phyloP scores from a whole-genome alignment of 2,797 vertebrate genomes.

The Neoniphon sammara region DNA sequence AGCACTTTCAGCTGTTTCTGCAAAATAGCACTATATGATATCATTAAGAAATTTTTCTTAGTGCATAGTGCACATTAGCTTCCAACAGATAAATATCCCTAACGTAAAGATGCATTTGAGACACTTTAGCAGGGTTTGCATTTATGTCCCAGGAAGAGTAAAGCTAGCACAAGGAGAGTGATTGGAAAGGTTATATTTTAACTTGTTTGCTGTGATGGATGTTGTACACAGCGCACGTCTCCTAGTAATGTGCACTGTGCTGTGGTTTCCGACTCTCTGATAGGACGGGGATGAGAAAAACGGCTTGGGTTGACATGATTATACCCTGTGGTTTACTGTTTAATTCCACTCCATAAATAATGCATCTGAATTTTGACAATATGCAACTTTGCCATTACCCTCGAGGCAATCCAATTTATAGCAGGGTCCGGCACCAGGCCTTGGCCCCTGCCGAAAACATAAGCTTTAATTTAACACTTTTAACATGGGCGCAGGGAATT shows the following conservation, averaged over 20 bases:
- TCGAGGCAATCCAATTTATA: conserved; percentile 67
- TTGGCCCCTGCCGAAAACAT: conserved; percentile 55
- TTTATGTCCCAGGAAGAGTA: conserved; percentile 38
- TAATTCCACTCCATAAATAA: conserved; percentile 74
- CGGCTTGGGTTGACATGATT: conserved; percentile 58
- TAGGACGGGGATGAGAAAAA: conserved; percentile 40
- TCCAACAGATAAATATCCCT: conserved; percentile 38
- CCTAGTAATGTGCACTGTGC: neutral
- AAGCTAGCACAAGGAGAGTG: conserved; percentile 48
- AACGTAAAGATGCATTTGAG: conserved; percentile 57
- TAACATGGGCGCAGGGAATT: conserved; percentile 57
- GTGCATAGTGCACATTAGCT: conserved; percentile 25
- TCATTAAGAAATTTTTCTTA: conserved; percentile 34
- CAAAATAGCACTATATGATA: conserved; percentile 41
- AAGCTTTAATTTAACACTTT: conserved; percentile 64
- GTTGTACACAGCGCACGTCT: conserved; percentile 16
- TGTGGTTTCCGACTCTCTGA: conserved; percentile 33
- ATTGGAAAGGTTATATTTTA: conserved; percentile 68
- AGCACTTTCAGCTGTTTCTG: conserved; percentile 55
- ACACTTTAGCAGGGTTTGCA: conserved; percentile 35
- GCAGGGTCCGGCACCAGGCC: conserved; percentile 38
- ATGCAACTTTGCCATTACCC: conserved; percentile 61
- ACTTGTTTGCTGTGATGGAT: conserved; percentile 65
- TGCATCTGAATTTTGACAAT: conserved; percentile 68
- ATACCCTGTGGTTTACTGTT: conserved; percentile 60